Conservation (phyloP, 2,113 vertebrate species). For the Galeopterus variegatus region DNA sequence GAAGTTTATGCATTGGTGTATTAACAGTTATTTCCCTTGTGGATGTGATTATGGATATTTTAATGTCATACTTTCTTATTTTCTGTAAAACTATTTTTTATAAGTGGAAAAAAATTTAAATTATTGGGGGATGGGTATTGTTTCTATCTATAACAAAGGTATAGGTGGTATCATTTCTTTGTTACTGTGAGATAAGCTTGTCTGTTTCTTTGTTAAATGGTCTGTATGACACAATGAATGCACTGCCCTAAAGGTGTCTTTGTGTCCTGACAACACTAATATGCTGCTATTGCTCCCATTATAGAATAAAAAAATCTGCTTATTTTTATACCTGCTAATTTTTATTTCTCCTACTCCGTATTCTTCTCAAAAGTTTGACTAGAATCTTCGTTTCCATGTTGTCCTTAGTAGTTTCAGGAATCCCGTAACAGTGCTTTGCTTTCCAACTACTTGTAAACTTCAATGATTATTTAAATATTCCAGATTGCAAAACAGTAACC, state of each 20-base stretch:
- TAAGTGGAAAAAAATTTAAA: constrained; percentile 16
- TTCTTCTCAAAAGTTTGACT: constrained; percentile 11
- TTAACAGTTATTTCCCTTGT: background rate
- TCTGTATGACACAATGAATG: background rate
- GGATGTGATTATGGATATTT: background rate
- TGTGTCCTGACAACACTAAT: background rate
- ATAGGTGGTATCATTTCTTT: background rate
- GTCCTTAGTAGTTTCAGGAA: background rate
- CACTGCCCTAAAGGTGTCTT: background rate
- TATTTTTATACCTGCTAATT: background rate
- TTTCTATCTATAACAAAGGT: background rate
- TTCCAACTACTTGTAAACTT: background rate
- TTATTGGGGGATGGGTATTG: background rate
- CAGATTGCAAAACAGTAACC: background rate
- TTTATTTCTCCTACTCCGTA: background rate
- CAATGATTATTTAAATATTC: background rate
- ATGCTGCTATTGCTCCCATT: background rate
- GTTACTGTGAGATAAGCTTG: background rate
- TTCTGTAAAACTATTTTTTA: background rate
- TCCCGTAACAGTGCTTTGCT: background rate
- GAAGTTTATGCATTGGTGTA: background rate
- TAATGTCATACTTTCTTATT: background rate
- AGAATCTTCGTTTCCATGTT: background rate
- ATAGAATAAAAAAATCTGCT: background rate
- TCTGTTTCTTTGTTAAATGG: background rate